phyloP scores from a whole-genome alignment of 2,113 vertebrate genomes.

The Coptodon rendalli region DNA sequence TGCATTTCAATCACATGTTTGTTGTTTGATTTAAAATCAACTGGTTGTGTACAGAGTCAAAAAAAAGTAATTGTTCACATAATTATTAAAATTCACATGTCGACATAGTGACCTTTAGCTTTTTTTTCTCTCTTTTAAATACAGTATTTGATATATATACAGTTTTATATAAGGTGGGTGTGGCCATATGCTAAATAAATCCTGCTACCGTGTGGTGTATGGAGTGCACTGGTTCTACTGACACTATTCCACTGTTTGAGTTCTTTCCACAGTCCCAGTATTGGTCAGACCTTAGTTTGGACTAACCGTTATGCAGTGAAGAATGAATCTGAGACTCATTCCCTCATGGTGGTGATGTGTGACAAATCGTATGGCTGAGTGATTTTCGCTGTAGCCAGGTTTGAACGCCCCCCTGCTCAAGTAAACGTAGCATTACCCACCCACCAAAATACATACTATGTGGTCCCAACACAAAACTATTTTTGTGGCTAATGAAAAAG shows the following conservation, averaged over 20 bases:
- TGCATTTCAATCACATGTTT: not conserved
- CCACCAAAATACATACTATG: not conserved
- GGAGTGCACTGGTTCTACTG: not conserved
- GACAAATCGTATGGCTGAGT: not conserved
- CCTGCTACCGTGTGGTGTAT: not conserved
- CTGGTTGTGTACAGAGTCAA: not conserved
- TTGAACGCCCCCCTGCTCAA: not conserved
- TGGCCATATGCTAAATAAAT: not conserved
- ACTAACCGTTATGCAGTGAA: not conserved
- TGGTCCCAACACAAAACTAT: not conserved
- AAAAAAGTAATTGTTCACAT: not conserved
- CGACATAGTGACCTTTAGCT: not conserved
- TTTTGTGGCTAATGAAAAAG: not conserved
- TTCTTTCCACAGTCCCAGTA: not conserved
- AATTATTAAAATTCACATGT: not conserved
- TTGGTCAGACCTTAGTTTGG: not conserved
- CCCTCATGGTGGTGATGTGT: not conserved
- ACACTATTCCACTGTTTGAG: not conserved
- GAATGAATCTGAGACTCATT: not conserved
- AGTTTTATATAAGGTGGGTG: not conserved
- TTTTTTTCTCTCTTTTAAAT: not conserved
- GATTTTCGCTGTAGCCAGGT: not conserved
- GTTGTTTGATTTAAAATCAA: not conserved
- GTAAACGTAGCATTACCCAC: not conserved
- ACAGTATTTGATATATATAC: not conserved